Evolutionary conservation across 2,888 invertebrate genomes (phyloP).

Genomic region (Caenorhabditis imperialis): DNA sequence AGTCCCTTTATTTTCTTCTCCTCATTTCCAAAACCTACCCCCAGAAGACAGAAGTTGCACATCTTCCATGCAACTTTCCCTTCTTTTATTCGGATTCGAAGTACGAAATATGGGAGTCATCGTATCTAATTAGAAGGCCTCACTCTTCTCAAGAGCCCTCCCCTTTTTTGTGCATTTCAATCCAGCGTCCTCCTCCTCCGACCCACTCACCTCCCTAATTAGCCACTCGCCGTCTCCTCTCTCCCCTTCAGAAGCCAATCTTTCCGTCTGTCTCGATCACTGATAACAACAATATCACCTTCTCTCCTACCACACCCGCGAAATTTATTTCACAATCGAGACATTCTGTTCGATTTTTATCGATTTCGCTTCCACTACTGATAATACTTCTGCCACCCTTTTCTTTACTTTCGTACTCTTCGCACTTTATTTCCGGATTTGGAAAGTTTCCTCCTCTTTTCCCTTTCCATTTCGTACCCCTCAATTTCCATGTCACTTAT

Average conservation of each 20-base stretch:
- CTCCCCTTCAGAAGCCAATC: not conserved
- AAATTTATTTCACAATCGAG: not conserved
- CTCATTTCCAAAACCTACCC: too few species aligned
- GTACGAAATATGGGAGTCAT: slow-evolving; percentile 41
- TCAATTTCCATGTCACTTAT: slow-evolving; percentile 10
- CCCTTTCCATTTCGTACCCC: slow-evolving; percentile 1
- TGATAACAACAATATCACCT: slow-evolving; percentile 8
- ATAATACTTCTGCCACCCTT: slow-evolving; percentile 2
- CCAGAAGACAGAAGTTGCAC: too few species aligned
- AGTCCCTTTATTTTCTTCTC: too few species aligned
- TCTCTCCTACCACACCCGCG: not conserved
- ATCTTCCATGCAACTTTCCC: too few species aligned
- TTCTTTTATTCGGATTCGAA: slow-evolving; percentile 17
- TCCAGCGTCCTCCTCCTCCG: not conserved
- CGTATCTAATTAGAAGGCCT: slow-evolving; percentile 42
- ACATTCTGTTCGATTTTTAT: slow-evolving; percentile 22
- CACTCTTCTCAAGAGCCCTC: slow-evolving; percentile 7
- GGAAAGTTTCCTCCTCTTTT: not conserved
- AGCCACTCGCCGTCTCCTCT: slow-evolving; percentile 3
- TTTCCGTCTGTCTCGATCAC: not conserved
- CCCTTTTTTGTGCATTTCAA: slow-evolving; percentile 12
- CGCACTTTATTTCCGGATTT: slow-evolving; percentile 6
- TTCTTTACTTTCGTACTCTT: slow-evolving; percentile 2
- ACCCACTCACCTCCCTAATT: slow-evolving; percentile 10
- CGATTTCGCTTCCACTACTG: slow-evolving; percentile 5